phyloP scores from a whole-genome alignment of 2,113 vertebrate genomes.

The Marmota flaviventris region DNA sequence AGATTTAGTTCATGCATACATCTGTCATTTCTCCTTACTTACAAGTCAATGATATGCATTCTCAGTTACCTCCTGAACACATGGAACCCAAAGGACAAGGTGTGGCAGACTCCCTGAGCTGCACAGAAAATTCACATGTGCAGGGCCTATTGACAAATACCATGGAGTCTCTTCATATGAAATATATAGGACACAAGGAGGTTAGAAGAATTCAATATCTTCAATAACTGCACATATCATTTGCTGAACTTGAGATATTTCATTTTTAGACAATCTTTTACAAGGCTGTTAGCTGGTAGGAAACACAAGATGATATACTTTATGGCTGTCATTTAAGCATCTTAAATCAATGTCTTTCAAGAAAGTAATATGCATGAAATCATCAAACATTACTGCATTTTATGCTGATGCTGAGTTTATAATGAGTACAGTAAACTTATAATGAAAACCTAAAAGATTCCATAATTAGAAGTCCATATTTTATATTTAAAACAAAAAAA shows the following conservation, averaged over 20 bases:
- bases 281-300: fast-evolving
- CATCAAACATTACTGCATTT: background rate
- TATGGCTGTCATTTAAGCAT: background rate
- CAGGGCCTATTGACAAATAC: background rate
- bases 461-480: background rate
- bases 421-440: background rate
- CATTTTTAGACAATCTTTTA: background rate
- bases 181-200: background rate
- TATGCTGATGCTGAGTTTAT: background rate
- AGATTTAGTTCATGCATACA: background rate
- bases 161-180: background rate
- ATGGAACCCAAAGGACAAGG: background rate
- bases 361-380: background rate
- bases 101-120: background rate
- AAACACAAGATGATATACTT: background rate
- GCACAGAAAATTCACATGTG: background rate
- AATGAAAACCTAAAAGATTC: background rate
- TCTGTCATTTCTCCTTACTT: background rate
- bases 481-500: background rate
- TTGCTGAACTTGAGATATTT: background rate
- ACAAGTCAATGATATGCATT: background rate
- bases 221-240: background rate
- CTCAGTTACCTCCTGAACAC: background rate
- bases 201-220: background rate
- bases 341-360: background rate